These are phyloP conservation scores for Callospermophilus lateralis DNA, from an alignment of 2,113 vertebrate genomes.

Conservation along the genomic window DNA sequence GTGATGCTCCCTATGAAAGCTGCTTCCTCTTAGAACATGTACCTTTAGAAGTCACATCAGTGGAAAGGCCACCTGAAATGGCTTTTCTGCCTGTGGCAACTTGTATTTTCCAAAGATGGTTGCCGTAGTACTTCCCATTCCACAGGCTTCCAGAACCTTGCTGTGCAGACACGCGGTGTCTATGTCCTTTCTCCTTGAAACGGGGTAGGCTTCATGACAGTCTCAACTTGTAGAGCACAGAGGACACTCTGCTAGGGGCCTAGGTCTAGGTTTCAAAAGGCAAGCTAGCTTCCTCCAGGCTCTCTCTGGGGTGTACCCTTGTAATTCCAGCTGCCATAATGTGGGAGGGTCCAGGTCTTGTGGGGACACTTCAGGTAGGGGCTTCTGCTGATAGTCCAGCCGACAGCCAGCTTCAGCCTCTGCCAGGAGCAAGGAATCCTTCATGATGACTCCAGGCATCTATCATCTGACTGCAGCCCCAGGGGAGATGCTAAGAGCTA, in stretches of 20 bases:
- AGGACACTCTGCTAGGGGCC: not conserved
- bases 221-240: not conserved
- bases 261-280: not conserved
- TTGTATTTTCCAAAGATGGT: not conserved
- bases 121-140: not conserved
- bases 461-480: not conserved
- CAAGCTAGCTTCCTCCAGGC: not conserved
- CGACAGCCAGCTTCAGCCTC: not conserved
- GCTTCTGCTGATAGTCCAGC: no score
- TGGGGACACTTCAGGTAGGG: not conserved
- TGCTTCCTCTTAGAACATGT: not conserved
- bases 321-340: rapidly evolving
- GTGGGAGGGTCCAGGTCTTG: not conserved
- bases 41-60: not conserved
- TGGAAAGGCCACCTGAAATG: not conserved
- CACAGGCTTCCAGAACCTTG: not conserved
- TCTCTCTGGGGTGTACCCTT: not conserved
- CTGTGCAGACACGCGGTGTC: rapidly evolving
- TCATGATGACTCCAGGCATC: not conserved
- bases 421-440: not conserved
- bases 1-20: not conserved
- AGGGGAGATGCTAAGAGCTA: not conserved
- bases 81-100: not conserved
- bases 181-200: not conserved
- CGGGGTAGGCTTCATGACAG: not conserved